A percentile compares a stretch with the other conserved stretches of the same genome.
Conservation (phyloP, 1,140 invertebrate genomes). For the Dolichoris vasculosae region DNA sequence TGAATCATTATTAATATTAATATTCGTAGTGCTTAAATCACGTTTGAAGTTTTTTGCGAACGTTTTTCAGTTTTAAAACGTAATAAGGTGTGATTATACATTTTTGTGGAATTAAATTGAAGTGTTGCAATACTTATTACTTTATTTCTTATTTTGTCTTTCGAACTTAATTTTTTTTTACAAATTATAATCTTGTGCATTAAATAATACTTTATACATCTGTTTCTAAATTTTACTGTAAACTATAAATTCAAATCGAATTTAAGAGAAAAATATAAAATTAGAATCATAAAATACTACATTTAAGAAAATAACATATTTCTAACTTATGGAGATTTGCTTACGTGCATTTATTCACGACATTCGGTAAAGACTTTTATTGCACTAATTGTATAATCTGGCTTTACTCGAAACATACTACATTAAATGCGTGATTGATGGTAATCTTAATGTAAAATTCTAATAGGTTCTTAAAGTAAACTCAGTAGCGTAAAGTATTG, state of each 20-base stretch:
- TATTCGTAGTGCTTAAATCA: no score
- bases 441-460: background rate
- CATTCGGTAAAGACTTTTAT: conserved; percentile 3
- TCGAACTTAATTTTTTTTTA: no score
- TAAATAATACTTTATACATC: no score
- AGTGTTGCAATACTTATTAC: no score
- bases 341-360: background rate
- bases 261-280: background rate
- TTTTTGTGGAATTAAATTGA: no score
- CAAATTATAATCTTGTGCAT: no score
- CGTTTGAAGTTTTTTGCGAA: no score
- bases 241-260: background rate
- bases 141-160: no score
- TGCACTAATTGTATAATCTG: conserved; percentile 1
- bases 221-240: background rate
- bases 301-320: background rate
- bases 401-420: background rate
- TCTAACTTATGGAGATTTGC: background rate
- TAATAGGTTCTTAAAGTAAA: background rate
- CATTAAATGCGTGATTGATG: background rate
- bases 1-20: background rate
- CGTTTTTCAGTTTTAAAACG: no score
- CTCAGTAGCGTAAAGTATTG: no score
- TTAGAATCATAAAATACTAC: background rate
- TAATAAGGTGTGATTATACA: no score